phyloP scores from a whole-genome alignment of 2,113 vertebrate species.

The Amphiprion percula region DNA sequence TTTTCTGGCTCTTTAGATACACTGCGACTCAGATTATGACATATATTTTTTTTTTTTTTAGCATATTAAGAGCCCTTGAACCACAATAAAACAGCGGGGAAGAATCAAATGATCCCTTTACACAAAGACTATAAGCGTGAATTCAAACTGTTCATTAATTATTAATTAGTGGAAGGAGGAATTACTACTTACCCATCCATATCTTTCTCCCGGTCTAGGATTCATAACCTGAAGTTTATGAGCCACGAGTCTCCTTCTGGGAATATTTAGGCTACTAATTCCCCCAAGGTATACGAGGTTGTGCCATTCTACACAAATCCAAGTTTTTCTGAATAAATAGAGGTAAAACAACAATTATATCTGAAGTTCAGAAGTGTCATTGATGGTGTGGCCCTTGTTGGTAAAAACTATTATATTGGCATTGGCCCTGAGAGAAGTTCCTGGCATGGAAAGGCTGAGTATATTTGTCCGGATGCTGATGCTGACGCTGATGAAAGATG shows the following conservation, averaged over 20 bases:
- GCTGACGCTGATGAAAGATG: constrained; percentile 37
- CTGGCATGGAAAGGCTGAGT: not conserved
- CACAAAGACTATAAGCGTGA: not conserved
- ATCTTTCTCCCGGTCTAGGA: not conserved
- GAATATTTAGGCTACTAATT: not conserved
- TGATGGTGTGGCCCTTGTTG: too few species aligned
- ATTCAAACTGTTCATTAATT: not conserved
- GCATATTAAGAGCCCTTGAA: too few species aligned
- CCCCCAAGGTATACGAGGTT: too few species aligned
- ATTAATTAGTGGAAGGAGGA: not conserved
- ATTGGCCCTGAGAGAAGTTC: not conserved
- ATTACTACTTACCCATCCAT: not conserved
- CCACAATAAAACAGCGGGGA: too few species aligned
- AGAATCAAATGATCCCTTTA: too few species aligned
- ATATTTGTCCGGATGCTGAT: constrained; percentile 2
- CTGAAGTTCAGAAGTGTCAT: too few species aligned
- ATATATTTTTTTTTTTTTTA: too few species aligned
- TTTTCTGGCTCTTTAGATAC: too few species aligned
- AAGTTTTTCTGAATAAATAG: too few species aligned
- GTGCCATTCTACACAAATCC: too few species aligned
- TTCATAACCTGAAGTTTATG: not conserved
- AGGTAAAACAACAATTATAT: too few species aligned
- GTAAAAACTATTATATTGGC: not conserved
- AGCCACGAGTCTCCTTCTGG: not conserved
- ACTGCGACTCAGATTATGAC: too few species aligned